Base-by-base conservation (phyloP, 2,797 vertebrate genomes). In the Hybognathus amarus region DNA sequence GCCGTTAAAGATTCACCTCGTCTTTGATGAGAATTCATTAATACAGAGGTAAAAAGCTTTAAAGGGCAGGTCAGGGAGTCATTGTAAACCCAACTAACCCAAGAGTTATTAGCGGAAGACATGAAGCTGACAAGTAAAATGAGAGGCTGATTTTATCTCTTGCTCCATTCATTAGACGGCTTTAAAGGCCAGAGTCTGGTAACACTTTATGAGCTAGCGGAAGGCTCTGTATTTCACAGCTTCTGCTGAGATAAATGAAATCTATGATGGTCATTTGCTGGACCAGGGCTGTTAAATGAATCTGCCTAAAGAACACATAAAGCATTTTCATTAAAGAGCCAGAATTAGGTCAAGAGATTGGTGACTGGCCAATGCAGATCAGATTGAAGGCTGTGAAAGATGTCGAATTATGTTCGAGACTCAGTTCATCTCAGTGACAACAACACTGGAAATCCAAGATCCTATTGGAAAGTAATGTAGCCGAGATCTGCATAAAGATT, bases 151-250 rank as follows among this genome's bases (percentile, higher is more conserved):
- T 52, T 83, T 77, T 83, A 61, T 79, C 59, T 84, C 42, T 40
- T 69, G 70, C 83, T 85, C 52, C 20, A 87, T 91, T 93, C 92
- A 92, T 75, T 50, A 89, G 90, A 89, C 89, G 79, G 80, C 54
- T 91, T 92, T 92, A 92, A 79, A 86, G 85, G 80, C 47, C 0
- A 27, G 77, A 56, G 77, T 69, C 66, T 30, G 50, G 22, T 79
- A 77, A 83, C 83, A 90, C 63, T 89, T 90, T 86, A 91, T 75
- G 87, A 74, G 69, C 75, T 86, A 79, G 83, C 78, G 88, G 90
- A 42, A 30, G 66, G 75, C 22, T 11, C 61, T 77, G 54, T 77
- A 85, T 76, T 76, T 47, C 69, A 83, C 77, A 64, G 75, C 2
- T 84, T 80, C 68, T 77, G 59, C 15, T 78, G 66, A 89, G 87